Evolutionary conservation across 2,113 vertebrate species (phyloP).

Genomic region (Chionodraco myersi): DNA sequence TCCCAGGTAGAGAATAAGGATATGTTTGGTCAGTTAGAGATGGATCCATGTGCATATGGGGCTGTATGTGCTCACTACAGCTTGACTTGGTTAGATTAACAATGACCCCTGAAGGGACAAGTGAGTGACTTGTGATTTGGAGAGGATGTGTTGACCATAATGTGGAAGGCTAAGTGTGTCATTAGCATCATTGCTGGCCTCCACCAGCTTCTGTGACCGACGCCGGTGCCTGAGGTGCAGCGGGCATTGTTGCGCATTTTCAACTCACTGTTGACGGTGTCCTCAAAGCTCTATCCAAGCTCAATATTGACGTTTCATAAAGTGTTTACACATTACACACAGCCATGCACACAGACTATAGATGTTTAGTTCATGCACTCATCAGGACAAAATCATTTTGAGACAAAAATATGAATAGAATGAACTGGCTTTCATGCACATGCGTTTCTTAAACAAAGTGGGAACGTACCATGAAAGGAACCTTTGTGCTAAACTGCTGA

Average conservation of each 20-base stretch:
- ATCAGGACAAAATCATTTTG: neutral
- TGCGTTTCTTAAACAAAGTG: neutral
- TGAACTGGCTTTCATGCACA: conserved; percentile 12
- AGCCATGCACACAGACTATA: too few relatives aligned
- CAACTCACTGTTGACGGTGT: conserved; percentile 60
- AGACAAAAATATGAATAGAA: neutral
- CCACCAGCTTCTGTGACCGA: neutral
- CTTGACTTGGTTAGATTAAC: conserved; percentile 26
- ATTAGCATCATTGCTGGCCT: neutral
- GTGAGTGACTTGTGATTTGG: conserved; percentile 5
- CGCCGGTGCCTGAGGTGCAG: neutral
- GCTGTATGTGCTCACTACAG: neutral
- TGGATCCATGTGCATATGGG: neutral
- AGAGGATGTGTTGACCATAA: conserved; percentile 34
- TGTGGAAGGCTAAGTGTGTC: neutral
- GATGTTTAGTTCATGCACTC: neutral
- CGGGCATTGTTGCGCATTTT: conserved; percentile 12
- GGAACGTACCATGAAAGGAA: conserved; percentile 26
- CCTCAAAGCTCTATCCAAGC: conserved; percentile 45
- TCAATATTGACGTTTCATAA: conserved; percentile 65
- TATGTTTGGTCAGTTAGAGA: neutral
- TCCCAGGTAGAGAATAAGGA: neutral
- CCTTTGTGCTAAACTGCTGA: conserved; percentile 16
- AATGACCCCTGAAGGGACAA: neutral
- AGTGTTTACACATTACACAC: conserved; percentile 66